Conservation (phyloP, 2,888 invertebrate species). For the Rhaphigaster nebulosa region DNA sequence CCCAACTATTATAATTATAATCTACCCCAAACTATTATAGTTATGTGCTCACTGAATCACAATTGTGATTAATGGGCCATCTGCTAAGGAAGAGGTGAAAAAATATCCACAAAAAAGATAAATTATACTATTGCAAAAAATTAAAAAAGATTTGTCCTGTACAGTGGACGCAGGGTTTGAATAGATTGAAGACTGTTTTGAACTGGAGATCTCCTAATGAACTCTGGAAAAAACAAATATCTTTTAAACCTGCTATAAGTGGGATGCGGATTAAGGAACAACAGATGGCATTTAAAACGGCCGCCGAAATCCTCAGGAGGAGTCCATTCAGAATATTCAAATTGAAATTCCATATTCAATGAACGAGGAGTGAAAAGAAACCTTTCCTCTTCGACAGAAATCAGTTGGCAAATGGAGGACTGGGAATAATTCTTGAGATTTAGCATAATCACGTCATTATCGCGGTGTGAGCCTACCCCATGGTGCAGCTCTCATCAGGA, state of each 20-base stretch:
- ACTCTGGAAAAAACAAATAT: neutral
- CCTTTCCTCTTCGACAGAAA: conserved; percentile 29
- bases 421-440: conserved; percentile 31
- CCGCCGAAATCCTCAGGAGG: neutral
- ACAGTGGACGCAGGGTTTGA: too few relatives aligned
- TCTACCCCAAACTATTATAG: too few relatives aligned
- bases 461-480: neutral
- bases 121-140: too few relatives aligned
- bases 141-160: too few relatives aligned
- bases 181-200: too few relatives aligned
- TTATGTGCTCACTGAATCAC: too few relatives aligned
- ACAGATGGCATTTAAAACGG: neutral
- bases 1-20: too few relatives aligned
- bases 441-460: conserved; percentile 34
- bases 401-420: conserved; percentile 29
- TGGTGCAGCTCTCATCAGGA: neutral
- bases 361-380: conserved; percentile 18
- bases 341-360: conserved; percentile 34
- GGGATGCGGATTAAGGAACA: neutral
- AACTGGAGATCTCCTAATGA: neutral
- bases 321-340: conserved; percentile 23
- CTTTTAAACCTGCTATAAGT: neutral
- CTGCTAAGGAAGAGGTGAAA: too few relatives aligned
- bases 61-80: too few relatives aligned
- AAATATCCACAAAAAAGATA: too few relatives aligned